Evolutionary conservation across 2,113 vertebrate genomes (phyloP), one percentile per base, ranked within the genome.

Genomic region (Gymnogyps californianus): DNA sequence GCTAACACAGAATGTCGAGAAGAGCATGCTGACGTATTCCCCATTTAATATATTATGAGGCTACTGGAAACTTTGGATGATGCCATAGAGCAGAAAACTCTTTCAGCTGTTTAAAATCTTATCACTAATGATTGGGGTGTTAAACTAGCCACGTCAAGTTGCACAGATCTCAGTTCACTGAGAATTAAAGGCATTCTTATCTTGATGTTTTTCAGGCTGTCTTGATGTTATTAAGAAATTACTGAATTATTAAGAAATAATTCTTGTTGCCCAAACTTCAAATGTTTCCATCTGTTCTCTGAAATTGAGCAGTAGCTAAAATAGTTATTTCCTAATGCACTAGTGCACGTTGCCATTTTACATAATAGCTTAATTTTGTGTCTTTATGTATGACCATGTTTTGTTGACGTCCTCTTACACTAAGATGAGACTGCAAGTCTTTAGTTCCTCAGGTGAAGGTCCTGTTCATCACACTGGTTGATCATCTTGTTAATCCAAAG

Each of bases 301-400:
- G 62, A 62, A 47, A 15, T 10, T 12, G 24, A 91, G 58, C 51
- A 61, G 62, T 21, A 87, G 81, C 66, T 89, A 47, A 65, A 89
- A 40, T 10, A 22, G 17, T 20, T 64, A 7, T 71, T 91, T 91
- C 40, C 77, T 76, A 7, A 28, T 19, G 58, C 47, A 15, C 11
- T 29, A 3, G 16, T 19, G 69, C 25, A 55, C 1, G 0, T 32
- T 55, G 47, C 78, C 22, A 4, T 81, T 88, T 72, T 10, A 11
- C 13, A 2, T 26, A 18, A 13, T 10, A 47, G 9, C 26, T 80
- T n/a, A 9, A 8, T 76, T 76, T 47, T 44, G 16, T 36, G 13
- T 17, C 31, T 67, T 54, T 3, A 0, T 7, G 25, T 51, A 13
- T n/a, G 40, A 0, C 13, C 10, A 0, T 3, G 3, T 19, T 46